phyloP scores from a whole-genome alignment of 2,797 vertebrate species.

The Clarias platycephalus region DNA sequence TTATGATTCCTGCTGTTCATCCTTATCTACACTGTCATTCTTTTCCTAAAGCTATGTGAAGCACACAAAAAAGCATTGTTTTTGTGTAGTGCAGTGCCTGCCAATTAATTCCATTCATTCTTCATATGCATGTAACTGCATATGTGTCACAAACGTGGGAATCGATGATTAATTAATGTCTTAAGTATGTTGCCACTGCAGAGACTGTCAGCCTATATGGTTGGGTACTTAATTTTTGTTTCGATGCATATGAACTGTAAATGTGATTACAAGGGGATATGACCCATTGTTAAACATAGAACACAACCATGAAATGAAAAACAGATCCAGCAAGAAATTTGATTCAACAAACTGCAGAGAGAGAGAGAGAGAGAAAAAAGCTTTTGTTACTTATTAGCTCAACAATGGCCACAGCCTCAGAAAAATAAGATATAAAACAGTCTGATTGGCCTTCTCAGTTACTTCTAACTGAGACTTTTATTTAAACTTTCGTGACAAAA shows the following conservation, averaged over 20 bases:
- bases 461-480: slow-evolving; percentile 1
- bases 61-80: slow-evolving; percentile 2
- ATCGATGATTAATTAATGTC: slow-evolving; percentile 65
- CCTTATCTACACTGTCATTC: background rate
- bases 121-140: slow-evolving; percentile 58
- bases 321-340: background rate
- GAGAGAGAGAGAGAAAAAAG: background rate
- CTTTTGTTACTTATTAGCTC: slow-evolving; percentile 8
- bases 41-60: background rate
- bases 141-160: slow-evolving; percentile 61
- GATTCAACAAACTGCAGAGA: background rate
- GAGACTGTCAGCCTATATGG: slow-evolving; percentile 31
- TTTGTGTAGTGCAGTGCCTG: slow-evolving; percentile 28
- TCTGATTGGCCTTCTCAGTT: slow-evolving; percentile 21
- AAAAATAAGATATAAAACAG: slow-evolving; percentile 1
- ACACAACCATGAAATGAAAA: slow-evolving; percentile 9
- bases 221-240: background rate
- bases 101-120: slow-evolving; percentile 71
- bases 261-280: background rate
- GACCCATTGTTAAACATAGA: background rate
- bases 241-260: background rate
- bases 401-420: background rate
- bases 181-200: slow-evolving; percentile 59
- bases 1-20: slow-evolving; percentile 19
- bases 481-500: background rate